These are phyloP conservation scores for Urocitellus parryii DNA, from an alignment of 2,113 vertebrate species.

Conservation along the genomic window DNA sequence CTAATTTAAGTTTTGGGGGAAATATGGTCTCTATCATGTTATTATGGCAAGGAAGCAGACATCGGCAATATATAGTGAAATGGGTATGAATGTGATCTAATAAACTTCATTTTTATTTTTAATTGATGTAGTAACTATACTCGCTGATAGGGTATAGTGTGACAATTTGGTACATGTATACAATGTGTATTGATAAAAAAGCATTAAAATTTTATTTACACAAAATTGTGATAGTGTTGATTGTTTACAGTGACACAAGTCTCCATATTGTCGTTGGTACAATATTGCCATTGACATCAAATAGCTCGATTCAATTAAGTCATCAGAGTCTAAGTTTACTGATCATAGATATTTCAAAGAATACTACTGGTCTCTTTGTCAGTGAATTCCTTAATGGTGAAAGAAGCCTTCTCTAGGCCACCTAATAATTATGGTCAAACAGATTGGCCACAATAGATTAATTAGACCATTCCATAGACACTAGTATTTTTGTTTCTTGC, in stretches of 20 bases:
- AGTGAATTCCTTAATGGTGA: background rate
- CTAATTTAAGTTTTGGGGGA: background rate
- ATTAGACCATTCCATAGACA: background rate
- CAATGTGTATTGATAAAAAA: no score
- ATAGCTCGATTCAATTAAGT: background rate
- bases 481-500: background rate
- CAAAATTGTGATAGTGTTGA: background rate
- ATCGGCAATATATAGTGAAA: background rate
- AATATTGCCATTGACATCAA: background rate
- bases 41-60: background rate
- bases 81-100: background rate
- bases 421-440: background rate
- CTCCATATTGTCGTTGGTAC: background rate
- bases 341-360: background rate
- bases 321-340: background rate
- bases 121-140: background rate
- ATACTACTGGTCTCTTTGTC: background rate
- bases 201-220: background rate
- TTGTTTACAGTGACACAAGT: background rate
- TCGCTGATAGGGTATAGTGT: background rate
- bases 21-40: background rate
- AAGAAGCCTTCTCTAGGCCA: background rate
- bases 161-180: background rate
- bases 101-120: background rate
- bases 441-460: background rate